Percentiles rank a stretch among this genome's conserved stretches.
phyloP scores from a whole-genome alignment of 2,888 invertebrate species.

The Phortica okadai region DNA sequence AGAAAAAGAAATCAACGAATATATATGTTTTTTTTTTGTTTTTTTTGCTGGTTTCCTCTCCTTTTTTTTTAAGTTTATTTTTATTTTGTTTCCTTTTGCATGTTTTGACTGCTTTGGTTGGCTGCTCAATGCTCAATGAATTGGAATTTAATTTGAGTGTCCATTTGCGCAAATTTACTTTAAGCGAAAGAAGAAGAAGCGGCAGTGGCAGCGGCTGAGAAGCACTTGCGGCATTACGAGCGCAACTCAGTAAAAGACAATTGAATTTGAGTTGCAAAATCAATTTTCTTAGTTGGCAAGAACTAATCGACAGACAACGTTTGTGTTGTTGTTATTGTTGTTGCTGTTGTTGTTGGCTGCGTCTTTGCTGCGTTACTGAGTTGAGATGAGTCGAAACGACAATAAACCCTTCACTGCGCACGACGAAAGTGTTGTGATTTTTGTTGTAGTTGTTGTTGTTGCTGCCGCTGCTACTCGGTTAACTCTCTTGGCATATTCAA shows the following conservation, averaged over 20 bases:
- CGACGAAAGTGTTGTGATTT: slow-evolving; percentile 21
- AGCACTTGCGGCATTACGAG: slow-evolving; percentile 46
- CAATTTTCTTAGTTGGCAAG: slow-evolving; percentile 41
- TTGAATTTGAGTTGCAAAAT: slow-evolving; percentile 37
- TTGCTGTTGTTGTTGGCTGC: slow-evolving; percentile 2
- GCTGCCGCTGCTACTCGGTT: slow-evolving; percentile 31
- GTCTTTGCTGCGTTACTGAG: neutral
- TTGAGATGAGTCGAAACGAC: neutral
- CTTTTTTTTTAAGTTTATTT: slow-evolving; percentile 48
- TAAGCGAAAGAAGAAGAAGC: slow-evolving; percentile 48
- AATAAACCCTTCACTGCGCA: slow-evolving; percentile 24
- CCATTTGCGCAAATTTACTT: slow-evolving; percentile 64
- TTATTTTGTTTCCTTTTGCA: slow-evolving; percentile 41
- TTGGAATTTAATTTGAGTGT: slow-evolving; percentile 76
- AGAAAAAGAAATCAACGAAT: slow-evolving; percentile 45
- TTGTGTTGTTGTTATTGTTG: slow-evolving; percentile 49
- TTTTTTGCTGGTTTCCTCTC: neutral
- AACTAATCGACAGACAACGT: slow-evolving; percentile 25
- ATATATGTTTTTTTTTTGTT: slow-evolving; percentile 35
- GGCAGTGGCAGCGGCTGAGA: slow-evolving; percentile 42
- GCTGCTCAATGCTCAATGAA: slow-evolving; percentile 68
- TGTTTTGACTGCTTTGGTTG: slow-evolving; percentile 23
- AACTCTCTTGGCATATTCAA: neutral
- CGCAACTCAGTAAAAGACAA: slow-evolving; percentile 1
- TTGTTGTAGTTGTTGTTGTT: slow-evolving; percentile 38